Conservation (phyloP, 2,113 vertebrate species). For the Heterochromis multidens region DNA sequence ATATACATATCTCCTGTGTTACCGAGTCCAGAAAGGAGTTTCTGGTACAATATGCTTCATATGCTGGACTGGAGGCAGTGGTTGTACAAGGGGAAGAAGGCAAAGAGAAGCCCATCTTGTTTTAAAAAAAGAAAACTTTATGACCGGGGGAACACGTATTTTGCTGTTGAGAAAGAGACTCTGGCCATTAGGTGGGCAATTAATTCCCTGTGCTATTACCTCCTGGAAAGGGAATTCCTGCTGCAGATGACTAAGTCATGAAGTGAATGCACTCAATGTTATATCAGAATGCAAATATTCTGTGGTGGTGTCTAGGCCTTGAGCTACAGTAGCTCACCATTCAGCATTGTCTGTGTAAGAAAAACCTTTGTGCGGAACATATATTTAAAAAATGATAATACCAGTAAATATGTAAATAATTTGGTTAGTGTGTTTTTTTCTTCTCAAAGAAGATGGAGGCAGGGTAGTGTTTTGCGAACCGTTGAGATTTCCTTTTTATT, state of each 20-base stretch:
- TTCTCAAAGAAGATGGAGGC: no score
- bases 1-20: no score
- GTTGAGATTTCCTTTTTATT: not conserved
- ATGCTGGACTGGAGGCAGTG: not conserved
- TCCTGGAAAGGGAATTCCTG: not conserved
- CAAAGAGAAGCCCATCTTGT: not conserved
- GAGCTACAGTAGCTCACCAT: no score
- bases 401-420: no score
- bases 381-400: no score
- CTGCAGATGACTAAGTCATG: not conserved
- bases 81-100: not conserved
- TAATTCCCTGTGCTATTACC: not conserved
- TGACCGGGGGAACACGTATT: not conserved
- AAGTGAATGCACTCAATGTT: not conserved
- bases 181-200: not conserved
- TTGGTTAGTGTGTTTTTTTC: no score
- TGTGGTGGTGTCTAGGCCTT: no score
- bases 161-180: not conserved
- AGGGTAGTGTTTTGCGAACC: no score
- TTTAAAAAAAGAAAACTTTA: not conserved
- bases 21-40: not conserved
- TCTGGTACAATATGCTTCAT: not conserved
- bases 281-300: not conserved
- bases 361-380: no score
- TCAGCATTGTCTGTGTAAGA: no score